These are phyloP conservation scores for Hyperoplus immaculatus DNA, from an alignment of 2,797 vertebrate species.

Conservation along the genomic window DNA sequence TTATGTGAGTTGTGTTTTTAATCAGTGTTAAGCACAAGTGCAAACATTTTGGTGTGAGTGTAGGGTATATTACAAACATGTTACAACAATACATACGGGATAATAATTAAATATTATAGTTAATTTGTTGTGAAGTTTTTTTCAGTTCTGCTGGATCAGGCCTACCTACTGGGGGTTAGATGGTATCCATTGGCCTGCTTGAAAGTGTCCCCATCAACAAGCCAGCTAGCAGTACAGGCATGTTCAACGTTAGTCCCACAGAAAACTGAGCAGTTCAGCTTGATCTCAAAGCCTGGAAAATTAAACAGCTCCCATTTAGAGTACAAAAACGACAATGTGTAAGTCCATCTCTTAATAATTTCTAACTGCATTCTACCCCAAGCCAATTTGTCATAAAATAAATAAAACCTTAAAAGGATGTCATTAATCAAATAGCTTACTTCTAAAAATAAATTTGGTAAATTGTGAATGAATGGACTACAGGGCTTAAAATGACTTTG, in stretches of 20 bases:
- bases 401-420: no score
- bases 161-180: conserved; percentile 8
- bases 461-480: no score
- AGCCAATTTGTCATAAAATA: no score
- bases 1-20: not conserved
- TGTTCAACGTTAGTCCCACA: conserved; percentile 68
- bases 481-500: no score
- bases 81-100: not conserved
- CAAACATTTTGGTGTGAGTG: not conserved
- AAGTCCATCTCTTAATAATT: no score
- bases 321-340: no score
- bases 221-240: conserved; percentile 56
- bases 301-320: not conserved
- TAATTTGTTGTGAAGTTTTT: not conserved
- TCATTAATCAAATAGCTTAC: no score
- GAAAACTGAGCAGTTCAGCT: conserved; percentile 74
- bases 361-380: no score
- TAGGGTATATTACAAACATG: not conserved
- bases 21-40: not conserved
- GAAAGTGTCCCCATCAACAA: not conserved
- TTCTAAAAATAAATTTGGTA: no score
- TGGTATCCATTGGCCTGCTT: not conserved
- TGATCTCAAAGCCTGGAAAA: conserved; percentile 67
- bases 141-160: not conserved
- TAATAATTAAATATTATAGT: not conserved